Percentiles rank a stretch among this genome's conserved stretches.
Conservation (phyloP, 2,113 vertebrate species). For the Cacatua alba region DNA sequence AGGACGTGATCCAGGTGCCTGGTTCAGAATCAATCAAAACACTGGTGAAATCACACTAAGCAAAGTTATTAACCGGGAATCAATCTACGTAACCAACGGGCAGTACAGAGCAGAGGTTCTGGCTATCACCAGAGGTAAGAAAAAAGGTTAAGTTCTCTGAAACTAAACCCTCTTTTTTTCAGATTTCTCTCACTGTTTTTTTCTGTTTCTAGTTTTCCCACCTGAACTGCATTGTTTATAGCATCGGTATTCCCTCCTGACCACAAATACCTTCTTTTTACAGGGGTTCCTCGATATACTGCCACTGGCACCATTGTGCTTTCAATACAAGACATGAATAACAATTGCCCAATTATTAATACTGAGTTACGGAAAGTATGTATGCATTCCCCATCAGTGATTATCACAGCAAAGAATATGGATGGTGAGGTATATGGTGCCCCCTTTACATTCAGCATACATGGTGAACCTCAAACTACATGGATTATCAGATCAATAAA, state of each 20-base stretch:
- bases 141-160: not conserved
- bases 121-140: constrained; percentile 84
- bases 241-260: not conserved
- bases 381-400: constrained; percentile 64
- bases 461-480: constrained; percentile 72
- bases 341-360: constrained; percentile 84
- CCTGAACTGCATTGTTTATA: not conserved
- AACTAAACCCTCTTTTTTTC: not conserved
- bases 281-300: constrained; percentile 84
- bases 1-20: constrained; percentile 85
- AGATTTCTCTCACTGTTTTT: not conserved
- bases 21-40: constrained; percentile 84
- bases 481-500: constrained; percentile 81
- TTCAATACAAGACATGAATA: constrained; percentile 76
- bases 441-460: constrained; percentile 84
- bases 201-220: not conserved
- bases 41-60: constrained; percentile 87
- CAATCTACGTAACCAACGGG: constrained; percentile 80
- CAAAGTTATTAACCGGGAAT: constrained; percentile 82
- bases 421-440: constrained; percentile 64
- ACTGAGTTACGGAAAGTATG: constrained; percentile 75
- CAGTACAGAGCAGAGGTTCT: constrained; percentile 86
- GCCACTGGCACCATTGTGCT: constrained; percentile 87
- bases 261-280: not conserved
- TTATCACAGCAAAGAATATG: constrained; percentile 72